phyloP scores from a whole-genome alignment of 2,113 vertebrate genomes.

The Empidonax alnorum region DNA sequence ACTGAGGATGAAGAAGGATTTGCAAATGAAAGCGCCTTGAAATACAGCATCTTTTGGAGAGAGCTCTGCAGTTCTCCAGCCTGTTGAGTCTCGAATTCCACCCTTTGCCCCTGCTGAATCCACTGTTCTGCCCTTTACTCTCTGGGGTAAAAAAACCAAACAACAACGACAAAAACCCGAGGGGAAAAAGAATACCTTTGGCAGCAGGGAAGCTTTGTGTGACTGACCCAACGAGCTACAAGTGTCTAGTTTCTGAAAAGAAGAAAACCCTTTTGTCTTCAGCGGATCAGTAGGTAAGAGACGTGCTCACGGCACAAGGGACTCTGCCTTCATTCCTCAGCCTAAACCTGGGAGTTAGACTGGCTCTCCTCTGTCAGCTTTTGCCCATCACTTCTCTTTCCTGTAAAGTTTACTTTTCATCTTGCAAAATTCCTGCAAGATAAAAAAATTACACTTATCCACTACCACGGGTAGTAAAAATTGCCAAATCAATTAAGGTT shows the following conservation, averaged over 20 bases:
- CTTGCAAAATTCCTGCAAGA: not conserved
- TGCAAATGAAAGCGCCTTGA: constrained; percentile 65
- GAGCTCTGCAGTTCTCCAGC: constrained; percentile 11
- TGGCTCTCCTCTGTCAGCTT: not conserved
- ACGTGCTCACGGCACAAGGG: not conserved
- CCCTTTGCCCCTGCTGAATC: constrained; percentile 56
- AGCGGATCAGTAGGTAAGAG: constrained; percentile 61
- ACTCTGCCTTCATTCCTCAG: not conserved
- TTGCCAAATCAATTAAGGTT: not conserved
- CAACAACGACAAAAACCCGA: constrained; percentile 48
- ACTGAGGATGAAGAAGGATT: constrained; percentile 64
- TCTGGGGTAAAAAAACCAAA: constrained; percentile 41
- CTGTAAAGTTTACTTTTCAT: not conserved
- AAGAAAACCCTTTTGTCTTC: constrained; percentile 63
- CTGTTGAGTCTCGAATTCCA: constrained; percentile 38
- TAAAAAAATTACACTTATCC: fast-evolving
- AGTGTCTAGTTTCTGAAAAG: constrained; percentile 60
- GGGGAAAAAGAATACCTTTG: constrained; percentile 19
- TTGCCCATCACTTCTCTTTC: not conserved
- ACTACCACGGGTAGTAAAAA: not conserved
- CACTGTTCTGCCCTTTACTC: constrained; percentile 59
- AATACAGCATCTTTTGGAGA: constrained; percentile 34
- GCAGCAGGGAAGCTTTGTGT: constrained; percentile 62
- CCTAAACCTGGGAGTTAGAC: not conserved
- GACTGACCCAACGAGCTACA: constrained; percentile 38